Percentiles rank a stretch among this genome's conserved stretches.
Evolutionary conservation across 1,140 invertebrate species (phyloP).

Genomic region (Orussus abietinus): DNA sequence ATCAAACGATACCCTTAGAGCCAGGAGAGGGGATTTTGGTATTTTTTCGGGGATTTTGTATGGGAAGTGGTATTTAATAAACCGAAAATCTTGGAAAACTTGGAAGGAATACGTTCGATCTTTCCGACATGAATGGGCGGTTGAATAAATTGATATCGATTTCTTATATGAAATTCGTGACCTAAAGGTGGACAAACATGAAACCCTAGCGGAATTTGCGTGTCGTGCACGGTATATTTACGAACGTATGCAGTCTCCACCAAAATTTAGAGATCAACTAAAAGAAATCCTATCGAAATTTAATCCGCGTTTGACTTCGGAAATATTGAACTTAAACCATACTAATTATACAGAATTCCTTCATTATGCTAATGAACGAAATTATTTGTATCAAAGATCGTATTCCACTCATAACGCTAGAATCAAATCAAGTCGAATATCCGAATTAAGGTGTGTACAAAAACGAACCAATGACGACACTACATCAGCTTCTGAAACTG

Average conservation of each 20-base stretch:
- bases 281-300: background rate
- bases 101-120: constrained; percentile 14
- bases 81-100: constrained; percentile 10
- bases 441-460: background rate
- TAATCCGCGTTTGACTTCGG: background rate
- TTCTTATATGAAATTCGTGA: constrained; percentile 5
- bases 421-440: no score
- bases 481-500: no score
- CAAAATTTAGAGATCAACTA: background rate
- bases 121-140: constrained; percentile 4
- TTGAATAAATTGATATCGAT: constrained; percentile 3
- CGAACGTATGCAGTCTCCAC: background rate
- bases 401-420: no score
- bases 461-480: background rate
- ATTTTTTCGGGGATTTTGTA: no score
- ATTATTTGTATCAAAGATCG: no score
- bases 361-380: no score
- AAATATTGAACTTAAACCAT: no score
- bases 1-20: no score
- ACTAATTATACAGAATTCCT: no score
- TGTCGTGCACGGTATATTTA: background rate
- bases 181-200: constrained; percentile 12
- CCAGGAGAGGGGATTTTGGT: no score
- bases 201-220: constrained; percentile 8
- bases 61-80: constrained; percentile 18